A percentile compares a stretch with the other conserved stretches of the same genome.
These are phyloP conservation scores for Nymphalis io DNA, from an alignment of 1,140 invertebrate species.

Conservation along the genomic window DNA sequence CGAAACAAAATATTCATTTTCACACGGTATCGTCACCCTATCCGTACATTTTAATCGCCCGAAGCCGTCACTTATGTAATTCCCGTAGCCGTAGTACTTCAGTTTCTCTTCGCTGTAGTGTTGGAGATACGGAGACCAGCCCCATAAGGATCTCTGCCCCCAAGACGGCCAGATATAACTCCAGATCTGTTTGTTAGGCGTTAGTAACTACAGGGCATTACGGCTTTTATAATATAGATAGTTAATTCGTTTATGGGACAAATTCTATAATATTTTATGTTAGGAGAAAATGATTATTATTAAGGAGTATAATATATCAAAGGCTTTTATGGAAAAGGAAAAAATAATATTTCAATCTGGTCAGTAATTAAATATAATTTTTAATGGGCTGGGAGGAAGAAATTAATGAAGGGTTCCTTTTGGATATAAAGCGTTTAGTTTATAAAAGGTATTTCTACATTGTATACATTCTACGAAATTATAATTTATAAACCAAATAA, in stretches of 20 bases:
- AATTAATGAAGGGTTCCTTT: too few relatives aligned
- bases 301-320: too few relatives aligned
- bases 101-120: slow-evolving; percentile 57
- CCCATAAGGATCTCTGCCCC: slow-evolving; percentile 54
- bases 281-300: not conserved
- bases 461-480: too few relatives aligned
- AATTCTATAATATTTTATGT: not conserved
- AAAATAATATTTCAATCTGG: too few relatives aligned
- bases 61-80: slow-evolving; percentile 58
- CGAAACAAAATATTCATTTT: slow-evolving; percentile 90
- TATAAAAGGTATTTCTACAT: too few relatives aligned
- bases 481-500: too few relatives aligned
- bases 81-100: slow-evolving; percentile 74
- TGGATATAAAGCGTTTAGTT: too few relatives aligned
- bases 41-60: slow-evolving; percentile 83
- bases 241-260: not conserved
- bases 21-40: slow-evolving; percentile 89
- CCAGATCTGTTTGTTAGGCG: slow-evolving; percentile 66
- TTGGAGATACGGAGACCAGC: slow-evolving; percentile 74
- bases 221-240: slow-evolving; percentile 35
- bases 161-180: slow-evolving; percentile 68
- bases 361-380: too few relatives aligned
- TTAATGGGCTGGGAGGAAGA: too few relatives aligned
- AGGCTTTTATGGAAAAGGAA: too few relatives aligned
- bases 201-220: slow-evolving; percentile 63